Evolutionary conservation across 2,888 invertebrate genomes (phyloP), one percentile per base, ranked within the genome.

Genomic region (Noctua fimbriata): DNA sequence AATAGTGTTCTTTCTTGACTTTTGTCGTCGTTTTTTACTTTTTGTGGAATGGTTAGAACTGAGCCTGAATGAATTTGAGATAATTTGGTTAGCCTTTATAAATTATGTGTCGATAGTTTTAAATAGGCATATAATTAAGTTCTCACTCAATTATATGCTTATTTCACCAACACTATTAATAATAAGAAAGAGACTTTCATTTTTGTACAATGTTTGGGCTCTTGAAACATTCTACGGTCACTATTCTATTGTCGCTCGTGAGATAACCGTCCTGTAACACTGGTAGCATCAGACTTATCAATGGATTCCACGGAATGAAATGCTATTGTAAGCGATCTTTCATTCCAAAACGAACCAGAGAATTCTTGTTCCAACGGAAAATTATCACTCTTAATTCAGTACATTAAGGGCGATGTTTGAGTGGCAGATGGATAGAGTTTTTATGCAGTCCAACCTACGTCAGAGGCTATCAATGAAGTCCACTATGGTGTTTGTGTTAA

Each of bases 381-480:
- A 84, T 79, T 84, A 83, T 89, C 86, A 84, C 71, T 91, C 92
- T 92, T 95, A 94, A 85, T 65, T 21, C 90, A 18, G 78, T 21
- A 41, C 7, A 32, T 82, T 93, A 96, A 91, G 92, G 89, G 86
- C 88, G 74, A 91, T 71, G 87, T 91, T 95, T 67, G 88, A 80
- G 85, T 92, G 91, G 75, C 84, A 77, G 77, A 73, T 84, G 80
- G 87, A 89, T 90, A 86, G 85, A 87, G 94, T 95, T 96, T 96
- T 96, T 96, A 93, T 94, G 91, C 84, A 91, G 89, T 84, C 92
- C 89, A 94, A 95, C 94, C 95, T 95, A 96, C 95, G 96, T 96
- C 94, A 92, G 95, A 94, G 95, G 94, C 96, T 96, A 96, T 97
- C 97, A 97, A 97, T 97, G 97, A 96, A 97, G 96, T 96, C 95